Evolutionary conservation across 2,888 invertebrate species (phyloP), one percentile per base, ranked within the genome.

Genomic region (Lithophane socia): DNA sequence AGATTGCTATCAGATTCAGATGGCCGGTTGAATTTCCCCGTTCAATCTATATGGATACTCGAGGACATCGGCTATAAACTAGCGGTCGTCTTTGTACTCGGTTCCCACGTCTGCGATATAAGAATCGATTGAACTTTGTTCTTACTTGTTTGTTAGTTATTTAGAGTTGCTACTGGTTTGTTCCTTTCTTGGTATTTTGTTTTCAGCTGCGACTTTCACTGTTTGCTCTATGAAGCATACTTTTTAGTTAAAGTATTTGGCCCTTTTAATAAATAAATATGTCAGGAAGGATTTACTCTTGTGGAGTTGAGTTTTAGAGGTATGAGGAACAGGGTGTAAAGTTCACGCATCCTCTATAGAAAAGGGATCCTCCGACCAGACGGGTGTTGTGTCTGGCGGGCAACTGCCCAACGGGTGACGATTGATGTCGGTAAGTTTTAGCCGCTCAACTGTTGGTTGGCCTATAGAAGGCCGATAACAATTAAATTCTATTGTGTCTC

Each of bases 1-100:
- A 93, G 94, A 95, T 95, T 73, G 79, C 85, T 93, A 94, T 95
- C 94, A 87, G 90, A 93, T 93, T 92, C 90, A 93, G 92, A 93
- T 93, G 91, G 92, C 87, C 90, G 91, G 91, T 87, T 90, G 92
- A 92, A 90, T 93, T 92, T 93, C 91, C 90, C 89, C 87, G 87
- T 88, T 89, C 90, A 91, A 92, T 93, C 92, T 93, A 93, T 93
- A 92, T 92, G 90, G 92, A 90, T 91, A 91, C 90, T 88, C 86
- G 91, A 88, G 88, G 92, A 93, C 92, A 92, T 91, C 90, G 91
- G 87, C 92, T 86, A 93, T 94, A 92, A 94, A 93, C 87, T 86
- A 92, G 92, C 93, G 92, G 93, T 86, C 80, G 84, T 87, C 92
- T 94, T 93, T 93, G 92, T 93, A 84, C 88, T 90, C 85, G 81